Conservation (phyloP, 2,888 invertebrate species). For the Conus canariensis region DNA sequence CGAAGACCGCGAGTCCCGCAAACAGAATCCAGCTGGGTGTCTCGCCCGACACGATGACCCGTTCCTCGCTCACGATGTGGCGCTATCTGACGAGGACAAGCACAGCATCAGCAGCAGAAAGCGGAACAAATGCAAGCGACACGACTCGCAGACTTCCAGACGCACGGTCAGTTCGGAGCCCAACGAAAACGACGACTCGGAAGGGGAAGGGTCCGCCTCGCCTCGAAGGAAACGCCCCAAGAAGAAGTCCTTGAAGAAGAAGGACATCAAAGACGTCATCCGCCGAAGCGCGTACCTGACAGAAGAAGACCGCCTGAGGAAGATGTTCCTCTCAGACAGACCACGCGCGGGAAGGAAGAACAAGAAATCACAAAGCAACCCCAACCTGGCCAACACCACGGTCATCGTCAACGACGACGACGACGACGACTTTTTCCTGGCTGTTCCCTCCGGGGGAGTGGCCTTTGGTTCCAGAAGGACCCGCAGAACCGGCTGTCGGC, state of each 20-base stretch:
- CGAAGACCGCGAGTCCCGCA: slow-evolving; percentile 16
- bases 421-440: background rate
- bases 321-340: slow-evolving; percentile 9
- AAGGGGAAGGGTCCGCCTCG: background rate
- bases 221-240: background rate
- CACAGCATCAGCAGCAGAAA: background rate
- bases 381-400: slow-evolving; percentile 17
- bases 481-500: background rate
- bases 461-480: background rate
- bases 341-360: background rate
- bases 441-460: background rate
- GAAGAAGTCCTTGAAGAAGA: slow-evolving; percentile 27
- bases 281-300: slow-evolving; percentile 26
- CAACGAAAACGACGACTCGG: background rate
- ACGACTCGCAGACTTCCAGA: slow-evolving; percentile 22
- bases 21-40: background rate
- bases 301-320: slow-evolving; percentile 31
- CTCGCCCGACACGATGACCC: background rate
- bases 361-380: background rate
- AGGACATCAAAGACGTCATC: slow-evolving; percentile 24
- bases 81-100: background rate
- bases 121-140: slow-evolving; percentile 16
- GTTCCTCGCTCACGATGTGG: background rate
- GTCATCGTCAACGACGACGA: slow-evolving; percentile 16
- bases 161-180: background rate